Evolutionary conservation across 2,797 vertebrate genomes (phyloP).

Genomic region (Pseudotriccus pelzelni): DNA sequence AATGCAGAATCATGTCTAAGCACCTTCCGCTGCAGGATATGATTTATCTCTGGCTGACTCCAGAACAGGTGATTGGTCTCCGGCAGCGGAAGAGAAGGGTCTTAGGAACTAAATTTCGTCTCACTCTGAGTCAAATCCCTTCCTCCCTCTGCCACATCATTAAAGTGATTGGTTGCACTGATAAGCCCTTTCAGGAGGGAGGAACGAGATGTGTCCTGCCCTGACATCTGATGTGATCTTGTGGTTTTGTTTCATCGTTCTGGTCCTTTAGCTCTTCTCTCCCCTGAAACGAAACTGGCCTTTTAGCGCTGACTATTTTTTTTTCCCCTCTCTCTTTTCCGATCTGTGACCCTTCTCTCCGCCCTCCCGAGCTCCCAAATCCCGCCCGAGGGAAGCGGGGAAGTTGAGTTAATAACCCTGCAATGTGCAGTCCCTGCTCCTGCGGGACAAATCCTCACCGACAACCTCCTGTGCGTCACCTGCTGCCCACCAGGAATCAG

Average conservation of each 20-base stretch:
- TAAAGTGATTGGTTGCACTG: conserved; percentile 37
- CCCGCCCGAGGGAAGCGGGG: accelerated
- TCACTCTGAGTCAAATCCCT: conserved; percentile 62
- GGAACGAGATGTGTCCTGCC: conserved; percentile 49
- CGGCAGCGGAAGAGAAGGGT: conserved; percentile 32
- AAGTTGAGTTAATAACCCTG: accelerated
- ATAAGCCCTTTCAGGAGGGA: conserved; percentile 36
- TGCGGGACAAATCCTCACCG: not conserved
- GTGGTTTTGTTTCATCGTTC: conserved; percentile 49
- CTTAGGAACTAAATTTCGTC: conserved; percentile 45
- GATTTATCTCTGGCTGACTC: conserved; percentile 7
- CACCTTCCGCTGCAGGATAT: conserved; percentile 52
- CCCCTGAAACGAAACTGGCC: conserved; percentile 33
- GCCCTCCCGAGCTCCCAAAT: not conserved
- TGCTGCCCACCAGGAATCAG: not conserved
- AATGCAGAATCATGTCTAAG: conserved; percentile 23
- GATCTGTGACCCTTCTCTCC: accelerated
- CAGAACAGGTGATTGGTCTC: conserved; percentile 41
- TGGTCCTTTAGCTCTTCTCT: conserved; percentile 13
- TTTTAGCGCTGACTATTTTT: not conserved
- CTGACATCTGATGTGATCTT: conserved; percentile 58
- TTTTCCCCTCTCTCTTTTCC: not conserved
- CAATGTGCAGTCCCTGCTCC: not conserved
- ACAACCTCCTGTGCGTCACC: accelerated
- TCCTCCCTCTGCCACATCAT: conserved; percentile 59